A percentile compares a stretch with the other conserved stretches of the same genome.
Conservation (phyloP, 2,113 vertebrate species). For the Zosterops japonicus region DNA sequence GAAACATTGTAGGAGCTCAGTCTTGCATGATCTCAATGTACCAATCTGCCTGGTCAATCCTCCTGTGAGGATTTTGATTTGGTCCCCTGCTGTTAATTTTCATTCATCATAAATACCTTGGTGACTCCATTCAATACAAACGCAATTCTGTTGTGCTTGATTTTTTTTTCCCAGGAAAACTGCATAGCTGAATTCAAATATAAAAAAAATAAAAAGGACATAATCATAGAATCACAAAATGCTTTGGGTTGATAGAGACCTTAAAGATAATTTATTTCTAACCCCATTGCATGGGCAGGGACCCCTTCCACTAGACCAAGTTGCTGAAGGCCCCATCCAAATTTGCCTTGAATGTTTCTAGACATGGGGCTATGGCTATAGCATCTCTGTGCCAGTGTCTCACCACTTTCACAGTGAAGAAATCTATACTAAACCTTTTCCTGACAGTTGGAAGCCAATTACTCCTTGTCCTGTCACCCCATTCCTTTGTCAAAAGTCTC, state of each 20-base stretch:
- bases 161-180: not conserved
- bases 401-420: not conserved
- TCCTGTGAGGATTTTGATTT: not conserved
- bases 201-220: not conserved
- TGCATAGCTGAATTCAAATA: not conserved
- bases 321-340: not conserved
- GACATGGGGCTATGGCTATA: not conserved
- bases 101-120: not conserved
- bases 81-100: not conserved
- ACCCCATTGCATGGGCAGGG: not conserved
- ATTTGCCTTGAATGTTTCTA: not conserved
- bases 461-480: not conserved
- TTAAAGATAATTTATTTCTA: not conserved
- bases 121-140: not conserved
- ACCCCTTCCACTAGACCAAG: fast-evolving
- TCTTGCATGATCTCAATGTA: not conserved
- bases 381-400: too few species aligned
- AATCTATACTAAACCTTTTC: not conserved
- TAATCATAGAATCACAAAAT: not conserved
- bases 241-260: not conserved
- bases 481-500: not conserved
- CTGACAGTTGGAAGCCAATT: not conserved
- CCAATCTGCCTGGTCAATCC: not conserved
- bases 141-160: not conserved
- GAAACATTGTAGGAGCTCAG: not conserved